Conservation (phyloP, 2,113 vertebrate species). For the Seriola rivoliana region DNA sequence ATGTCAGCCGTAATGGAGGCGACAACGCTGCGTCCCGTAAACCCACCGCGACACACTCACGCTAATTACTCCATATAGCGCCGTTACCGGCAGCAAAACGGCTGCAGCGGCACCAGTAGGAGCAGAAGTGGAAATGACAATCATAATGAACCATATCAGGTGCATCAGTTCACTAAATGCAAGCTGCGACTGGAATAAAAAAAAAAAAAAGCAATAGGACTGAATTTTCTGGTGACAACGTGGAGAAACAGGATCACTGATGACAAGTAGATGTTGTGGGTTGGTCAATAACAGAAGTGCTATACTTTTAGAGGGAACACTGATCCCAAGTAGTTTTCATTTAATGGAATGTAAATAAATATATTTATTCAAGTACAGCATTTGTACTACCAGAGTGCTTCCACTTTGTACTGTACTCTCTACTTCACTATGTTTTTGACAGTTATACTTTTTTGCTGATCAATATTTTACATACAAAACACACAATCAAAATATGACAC, state of each 20-base stretch:
- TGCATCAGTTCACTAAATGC: slow-evolving; percentile 76
- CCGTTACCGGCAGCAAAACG: slow-evolving; percentile 72
- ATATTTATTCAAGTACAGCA: neutral
- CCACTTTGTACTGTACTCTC: neutral
- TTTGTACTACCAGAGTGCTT: neutral
- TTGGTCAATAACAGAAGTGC: slow-evolving; percentile 6
- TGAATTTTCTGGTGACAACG: slow-evolving; percentile 30
- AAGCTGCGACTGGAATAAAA: slow-evolving; percentile 60
- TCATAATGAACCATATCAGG: slow-evolving; percentile 81
- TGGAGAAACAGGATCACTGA: slow-evolving; percentile 22
- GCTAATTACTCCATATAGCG: slow-evolving; percentile 79
- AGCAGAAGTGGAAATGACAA: slow-evolving; percentile 80
- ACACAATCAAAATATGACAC: neutral
- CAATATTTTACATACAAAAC: neutral
- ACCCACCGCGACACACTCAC: slow-evolving; percentile 73
- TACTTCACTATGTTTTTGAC: neutral
- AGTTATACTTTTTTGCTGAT: neutral
- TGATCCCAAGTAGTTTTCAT: neutral
- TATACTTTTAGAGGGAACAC: neutral
- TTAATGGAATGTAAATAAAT: neutral
- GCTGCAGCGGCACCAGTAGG: slow-evolving; percentile 76
- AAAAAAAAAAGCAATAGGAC: slow-evolving; percentile 32
- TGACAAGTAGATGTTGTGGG: slow-evolving; percentile 7
- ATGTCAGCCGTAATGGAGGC: slow-evolving; percentile 82
- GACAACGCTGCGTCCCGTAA: slow-evolving; percentile 77